These are phyloP conservation scores for Diarsia mendica DNA, from an alignment of 2,888 invertebrate genomes.

Conservation along the genomic window DNA sequence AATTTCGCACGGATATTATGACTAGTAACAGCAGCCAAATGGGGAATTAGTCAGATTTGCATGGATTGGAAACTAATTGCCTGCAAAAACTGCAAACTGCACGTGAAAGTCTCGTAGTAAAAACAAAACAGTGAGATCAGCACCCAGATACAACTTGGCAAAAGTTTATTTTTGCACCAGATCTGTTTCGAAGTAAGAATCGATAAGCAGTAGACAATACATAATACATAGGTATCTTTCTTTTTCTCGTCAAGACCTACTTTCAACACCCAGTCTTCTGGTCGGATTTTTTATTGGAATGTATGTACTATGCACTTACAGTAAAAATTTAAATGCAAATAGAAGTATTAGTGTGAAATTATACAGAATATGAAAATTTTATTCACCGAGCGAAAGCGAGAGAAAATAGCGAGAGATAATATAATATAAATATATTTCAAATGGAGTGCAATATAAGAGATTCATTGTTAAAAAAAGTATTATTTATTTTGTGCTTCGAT, in stretches of 20 bases:
- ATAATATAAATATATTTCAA: too few relatives aligned
- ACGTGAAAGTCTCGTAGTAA: not conserved
- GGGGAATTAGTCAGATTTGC: constrained; percentile 37
- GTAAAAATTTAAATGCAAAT: not conserved
- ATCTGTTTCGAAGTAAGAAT: constrained; percentile 13
- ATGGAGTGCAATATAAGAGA: not conserved
- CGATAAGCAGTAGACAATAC: constrained; percentile 15
- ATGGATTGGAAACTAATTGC: constrained; percentile 12
- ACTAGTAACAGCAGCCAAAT: constrained; percentile 10
- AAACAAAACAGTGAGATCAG: constrained; percentile 30
- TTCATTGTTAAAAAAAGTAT: not conserved
- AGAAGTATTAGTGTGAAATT: not conserved
- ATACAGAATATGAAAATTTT: not conserved
- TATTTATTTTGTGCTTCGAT: not conserved
- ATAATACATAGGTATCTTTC: constrained; percentile 45
- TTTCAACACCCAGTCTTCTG: constrained; percentile 21
- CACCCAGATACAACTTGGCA: constrained; percentile 39
- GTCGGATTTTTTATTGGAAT: not conserved
- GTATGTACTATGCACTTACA: not conserved
- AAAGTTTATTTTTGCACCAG: constrained; percentile 51
- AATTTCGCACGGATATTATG: not conserved
- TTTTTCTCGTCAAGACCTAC: constrained; percentile 34
- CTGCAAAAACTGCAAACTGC: not conserved
- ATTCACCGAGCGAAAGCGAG: not conserved
- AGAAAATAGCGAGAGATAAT: too few relatives aligned